phyloP scores from a whole-genome alignment of 2,797 vertebrate species.

The Phataginus tetradactyla region DNA sequence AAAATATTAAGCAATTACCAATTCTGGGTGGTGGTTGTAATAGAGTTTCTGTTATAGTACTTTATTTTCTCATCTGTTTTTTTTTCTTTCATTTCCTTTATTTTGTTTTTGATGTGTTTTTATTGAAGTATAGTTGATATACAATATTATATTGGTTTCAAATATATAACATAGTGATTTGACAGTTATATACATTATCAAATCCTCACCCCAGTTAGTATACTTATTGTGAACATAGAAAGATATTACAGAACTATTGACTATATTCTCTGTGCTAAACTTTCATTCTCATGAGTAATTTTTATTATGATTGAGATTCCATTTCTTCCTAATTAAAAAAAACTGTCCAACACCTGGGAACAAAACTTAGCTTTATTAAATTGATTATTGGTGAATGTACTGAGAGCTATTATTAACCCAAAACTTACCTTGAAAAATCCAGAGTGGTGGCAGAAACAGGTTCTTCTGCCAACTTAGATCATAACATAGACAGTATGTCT shows the following conservation, averaged over 20 bases:
- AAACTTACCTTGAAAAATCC: not conserved
- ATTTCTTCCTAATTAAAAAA: not conserved
- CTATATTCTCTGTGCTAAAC: no score
- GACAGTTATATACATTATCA: no score
- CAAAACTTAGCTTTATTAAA: constrained; percentile 39
- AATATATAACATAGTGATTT: no score
- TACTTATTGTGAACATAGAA: no score
- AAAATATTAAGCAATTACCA: constrained; percentile 33
- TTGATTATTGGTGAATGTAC: not conserved
- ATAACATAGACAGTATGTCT: not conserved
- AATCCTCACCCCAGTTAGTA: no score
- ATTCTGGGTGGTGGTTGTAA: not conserved
- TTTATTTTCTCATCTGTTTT: not conserved
- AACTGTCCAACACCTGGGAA: not conserved
- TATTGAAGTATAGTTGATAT: no score
- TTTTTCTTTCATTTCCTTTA: no score
- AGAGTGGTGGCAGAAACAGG: not conserved
- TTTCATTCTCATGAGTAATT: no score
- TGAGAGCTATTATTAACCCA: not conserved
- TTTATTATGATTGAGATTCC: not conserved
- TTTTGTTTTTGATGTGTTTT: no score
- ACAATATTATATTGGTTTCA: no score
- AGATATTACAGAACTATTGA: no score
- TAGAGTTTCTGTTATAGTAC: not conserved
- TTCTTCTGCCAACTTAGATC: not conserved